Base-by-base conservation (phyloP, 2,888 invertebrate species). In the Acholoe squamosa region DNA sequence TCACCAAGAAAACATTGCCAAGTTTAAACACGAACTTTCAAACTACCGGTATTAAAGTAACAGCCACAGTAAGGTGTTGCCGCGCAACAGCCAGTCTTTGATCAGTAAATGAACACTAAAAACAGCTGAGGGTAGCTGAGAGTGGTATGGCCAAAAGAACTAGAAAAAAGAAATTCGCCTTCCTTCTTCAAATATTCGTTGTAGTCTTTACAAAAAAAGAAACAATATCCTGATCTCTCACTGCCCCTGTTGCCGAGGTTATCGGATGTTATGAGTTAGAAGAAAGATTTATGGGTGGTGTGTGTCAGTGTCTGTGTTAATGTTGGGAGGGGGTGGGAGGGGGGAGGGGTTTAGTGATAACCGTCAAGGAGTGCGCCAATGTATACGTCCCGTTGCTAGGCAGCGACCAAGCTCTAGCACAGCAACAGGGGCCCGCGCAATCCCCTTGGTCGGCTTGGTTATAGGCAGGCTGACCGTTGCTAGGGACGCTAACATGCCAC, bases 301-400 rank as follows among this genome's bases (percentile, higher is more conserved):
- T 7, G 43, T 43, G 43, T 43, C 5, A 7, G 43, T 43, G 43
- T 43, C 5, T 43, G 43, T 43, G 43, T 10, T 10, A n/a, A n/a
- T n/a, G n/a, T n/a, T n/a, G n/a, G n/a, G n/a, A n/a, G n/a, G n/a
- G n/a, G n/a, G n/a, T n/a, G n/a, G n/a, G n/a, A n/a, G n/a, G n/a
- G 43, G 43, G 43, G 43, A 10, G 43, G 43, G 16, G n/a, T 34
- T 33, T 14, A 16, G 34, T n/a, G 80, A 80, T 43, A 80, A 43
- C 34, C 80, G 22, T 14, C 80, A 34, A n/a, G 19, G 80, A 33
- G 43, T 80, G 80, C n/a, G 16, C 43, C n/a, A 19, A 7, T 56
- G 86, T 31, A 56, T 31, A 56, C 54, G 86, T n/a, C 86, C 54
- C 86, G 86, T 86, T 86, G 86, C 86, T 86, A 86, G 52, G 86